These are phyloP conservation scores for Nymphalis urticae DNA, from an alignment of 2,888 invertebrate species.

Conservation along the genomic window DNA sequence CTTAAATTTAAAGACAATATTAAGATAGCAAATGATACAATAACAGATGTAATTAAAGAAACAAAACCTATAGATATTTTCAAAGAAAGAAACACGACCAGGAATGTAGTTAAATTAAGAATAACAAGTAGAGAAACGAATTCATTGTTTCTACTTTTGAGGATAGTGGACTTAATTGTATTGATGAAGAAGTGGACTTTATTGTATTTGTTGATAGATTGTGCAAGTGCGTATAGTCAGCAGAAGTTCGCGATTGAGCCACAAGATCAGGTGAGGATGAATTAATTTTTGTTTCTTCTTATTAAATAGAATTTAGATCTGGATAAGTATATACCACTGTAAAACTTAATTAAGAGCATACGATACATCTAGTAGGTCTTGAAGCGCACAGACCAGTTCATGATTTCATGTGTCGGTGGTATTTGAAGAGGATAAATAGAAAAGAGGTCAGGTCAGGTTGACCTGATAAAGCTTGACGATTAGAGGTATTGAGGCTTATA, in stretches of 20 bases:
- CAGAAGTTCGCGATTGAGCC: slow-evolving; percentile 76
- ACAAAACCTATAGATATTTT: slow-evolving; percentile 21
- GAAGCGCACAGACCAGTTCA: too few relatives aligned
- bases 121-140: slow-evolving; percentile 68
- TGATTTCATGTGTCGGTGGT: too few relatives aligned
- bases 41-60: slow-evolving; percentile 4
- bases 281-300: not conserved
- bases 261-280: slow-evolving; percentile 69
- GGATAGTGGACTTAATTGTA: slow-evolving; percentile 54
- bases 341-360: too few relatives aligned
- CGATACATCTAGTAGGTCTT: too few relatives aligned
- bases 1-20: slow-evolving; percentile 12
- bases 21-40: slow-evolving; percentile 9
- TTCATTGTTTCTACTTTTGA: slow-evolving; percentile 68
- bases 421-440: too few relatives aligned
- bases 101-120: slow-evolving; percentile 55
- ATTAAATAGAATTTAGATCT: too few relatives aligned
- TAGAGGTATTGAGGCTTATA: too few relatives aligned
- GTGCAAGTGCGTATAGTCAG: slow-evolving; percentile 60
- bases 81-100: slow-evolving; percentile 12
- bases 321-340: too few relatives aligned
- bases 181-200: slow-evolving; percentile 53
- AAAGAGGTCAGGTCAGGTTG: too few relatives aligned
- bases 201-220: slow-evolving; percentile 50
- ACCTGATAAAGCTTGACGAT: too few relatives aligned